Evolutionary conservation across 2,797 vertebrate genomes (phyloP).

Genomic region (Darevskia mixta): DNA sequence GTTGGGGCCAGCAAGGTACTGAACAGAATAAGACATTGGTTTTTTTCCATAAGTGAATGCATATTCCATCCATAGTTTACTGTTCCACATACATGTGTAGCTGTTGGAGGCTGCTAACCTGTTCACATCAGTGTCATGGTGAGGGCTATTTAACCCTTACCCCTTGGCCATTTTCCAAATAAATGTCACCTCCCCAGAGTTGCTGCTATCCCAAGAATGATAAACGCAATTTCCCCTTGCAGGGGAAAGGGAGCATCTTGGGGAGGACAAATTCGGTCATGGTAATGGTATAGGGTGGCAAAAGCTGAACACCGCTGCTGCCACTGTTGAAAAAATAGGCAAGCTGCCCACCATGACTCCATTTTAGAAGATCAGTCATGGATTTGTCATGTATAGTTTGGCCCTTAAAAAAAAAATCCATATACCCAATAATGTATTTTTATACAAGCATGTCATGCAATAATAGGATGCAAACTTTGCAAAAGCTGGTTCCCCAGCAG

Average conservation of each 20-base stretch:
- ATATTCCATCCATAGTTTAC: background rate
- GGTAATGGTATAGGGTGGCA: background rate
- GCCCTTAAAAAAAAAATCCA: background rate
- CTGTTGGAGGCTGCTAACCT: background rate
- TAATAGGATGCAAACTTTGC: background rate
- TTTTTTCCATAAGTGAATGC: background rate
- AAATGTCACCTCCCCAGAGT: background rate
- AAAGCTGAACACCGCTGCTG: background rate
- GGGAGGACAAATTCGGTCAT: background rate
- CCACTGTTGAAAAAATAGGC: background rate
- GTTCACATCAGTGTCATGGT: background rate
- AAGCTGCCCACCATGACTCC: background rate
- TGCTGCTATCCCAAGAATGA: background rate
- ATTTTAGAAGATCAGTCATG: background rate
- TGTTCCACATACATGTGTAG: background rate
- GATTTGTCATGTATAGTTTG: background rate
- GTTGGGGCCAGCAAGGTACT: background rate
- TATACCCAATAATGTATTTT: background rate
- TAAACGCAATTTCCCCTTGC: background rate
- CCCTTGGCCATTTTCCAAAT: background rate
- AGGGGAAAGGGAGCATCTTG: background rate
- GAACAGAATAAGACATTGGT: background rate
- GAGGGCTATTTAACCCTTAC: background rate
- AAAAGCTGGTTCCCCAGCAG: background rate
- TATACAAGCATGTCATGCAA: background rate